Evolutionary conservation across 2,888 invertebrate genomes (phyloP).

Genomic region (Mongoloraphidia duomilia): DNA sequence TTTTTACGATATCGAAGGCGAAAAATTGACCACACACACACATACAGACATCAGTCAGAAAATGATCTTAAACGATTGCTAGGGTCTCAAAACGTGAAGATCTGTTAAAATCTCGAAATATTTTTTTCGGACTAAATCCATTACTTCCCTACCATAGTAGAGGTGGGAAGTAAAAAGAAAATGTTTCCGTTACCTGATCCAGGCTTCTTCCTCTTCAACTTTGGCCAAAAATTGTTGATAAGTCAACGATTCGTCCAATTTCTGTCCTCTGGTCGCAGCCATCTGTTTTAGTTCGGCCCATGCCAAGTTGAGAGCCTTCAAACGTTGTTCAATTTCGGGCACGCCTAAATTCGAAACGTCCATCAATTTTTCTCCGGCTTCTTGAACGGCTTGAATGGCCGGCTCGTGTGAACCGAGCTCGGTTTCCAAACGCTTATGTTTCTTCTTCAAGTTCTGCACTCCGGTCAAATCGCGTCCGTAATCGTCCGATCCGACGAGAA

Average conservation of each 20-base stretch:
- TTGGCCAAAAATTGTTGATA: conserved; percentile 97
- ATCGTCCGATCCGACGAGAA: conserved; percentile 93
- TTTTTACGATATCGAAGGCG: too few species aligned
- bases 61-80: too few species aligned
- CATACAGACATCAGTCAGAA: too few species aligned
- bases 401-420: conserved; percentile 97
- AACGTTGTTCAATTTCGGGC: conserved; percentile 77
- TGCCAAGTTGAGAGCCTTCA: conserved; percentile 73
- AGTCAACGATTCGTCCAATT: conserved; percentile 89
- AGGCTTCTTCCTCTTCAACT: conserved; percentile 97
- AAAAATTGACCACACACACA: too few species aligned
- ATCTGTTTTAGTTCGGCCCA: conserved; percentile 89
- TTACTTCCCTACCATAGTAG: too few species aligned
- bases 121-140: too few species aligned
- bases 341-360: conserved; percentile 85
- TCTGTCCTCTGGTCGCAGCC: conserved; percentile 78
- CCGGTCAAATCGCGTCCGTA: conserved; percentile 96
- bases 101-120: too few species aligned
- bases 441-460: conserved; percentile 96
- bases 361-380: conserved; percentile 84
- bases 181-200: conserved; percentile 54
- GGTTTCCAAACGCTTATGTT: conserved; percentile 96
- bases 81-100: too few species aligned
- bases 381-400: conserved; percentile 85
- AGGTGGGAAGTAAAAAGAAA: too few species aligned